These are phyloP conservation scores for Pogonocichla stellata DNA, from an alignment of 2,113 vertebrate genomes.

Conservation along the genomic window DNA sequence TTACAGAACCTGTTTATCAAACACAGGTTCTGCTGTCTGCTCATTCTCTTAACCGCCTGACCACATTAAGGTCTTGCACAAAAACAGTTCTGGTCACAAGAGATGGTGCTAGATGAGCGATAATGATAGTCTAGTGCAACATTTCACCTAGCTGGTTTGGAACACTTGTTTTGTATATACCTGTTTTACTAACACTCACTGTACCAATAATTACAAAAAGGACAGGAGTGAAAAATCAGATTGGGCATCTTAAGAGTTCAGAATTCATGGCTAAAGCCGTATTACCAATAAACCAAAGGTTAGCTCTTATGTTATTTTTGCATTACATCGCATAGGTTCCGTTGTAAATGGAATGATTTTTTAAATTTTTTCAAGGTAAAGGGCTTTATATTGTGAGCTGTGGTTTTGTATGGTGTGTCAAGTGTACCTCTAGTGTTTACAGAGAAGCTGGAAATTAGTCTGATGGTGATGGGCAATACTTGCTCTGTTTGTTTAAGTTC, in stretches of 20 bases:
- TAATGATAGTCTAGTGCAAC: not conserved
- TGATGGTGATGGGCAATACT: not conserved
- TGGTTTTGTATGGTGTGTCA: not conserved
- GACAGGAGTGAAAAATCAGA: not conserved
- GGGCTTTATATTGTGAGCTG: not conserved
- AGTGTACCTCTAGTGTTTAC: not conserved
- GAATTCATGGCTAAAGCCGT: not conserved
- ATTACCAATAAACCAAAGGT: not conserved
- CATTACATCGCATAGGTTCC: not conserved
- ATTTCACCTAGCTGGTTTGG: not conserved
- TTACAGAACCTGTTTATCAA: conserved; percentile 31
- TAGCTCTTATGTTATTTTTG: not conserved
- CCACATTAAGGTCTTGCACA: not conserved
- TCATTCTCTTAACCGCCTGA: not conserved
- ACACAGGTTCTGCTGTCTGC: not conserved
- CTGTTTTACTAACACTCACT: not conserved
- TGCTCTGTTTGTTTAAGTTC: not conserved
- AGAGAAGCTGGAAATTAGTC: not conserved
- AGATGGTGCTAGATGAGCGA: not conserved
- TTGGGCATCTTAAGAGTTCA: not conserved
- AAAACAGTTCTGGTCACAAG: not conserved
- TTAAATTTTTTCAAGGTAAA: not conserved
- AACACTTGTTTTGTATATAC: not conserved
- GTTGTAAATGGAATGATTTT: not conserved
- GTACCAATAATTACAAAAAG: not conserved